Percentiles rank a stretch among this genome's conserved stretches.
Evolutionary conservation across 2,113 vertebrate species (phyloP).

Genomic region (Ailurus styani): DNA sequence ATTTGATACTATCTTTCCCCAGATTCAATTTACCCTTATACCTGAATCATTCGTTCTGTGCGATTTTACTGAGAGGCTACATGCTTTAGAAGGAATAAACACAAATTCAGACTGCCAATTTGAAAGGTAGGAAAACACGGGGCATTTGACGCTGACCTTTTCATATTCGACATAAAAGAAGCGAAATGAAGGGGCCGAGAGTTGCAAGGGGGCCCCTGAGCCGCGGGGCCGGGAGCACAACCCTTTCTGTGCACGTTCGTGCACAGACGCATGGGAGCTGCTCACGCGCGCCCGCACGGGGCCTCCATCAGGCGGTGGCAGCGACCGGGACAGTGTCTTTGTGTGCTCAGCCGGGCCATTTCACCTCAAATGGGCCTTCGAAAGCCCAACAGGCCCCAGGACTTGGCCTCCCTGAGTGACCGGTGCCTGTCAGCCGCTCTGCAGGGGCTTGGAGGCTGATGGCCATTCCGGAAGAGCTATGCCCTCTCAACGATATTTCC

Average conservation of each 20-base stretch:
- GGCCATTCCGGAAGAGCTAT: fast-evolving
- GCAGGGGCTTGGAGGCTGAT: neutral
- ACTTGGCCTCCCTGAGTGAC: neutral
- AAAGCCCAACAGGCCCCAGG: neutral
- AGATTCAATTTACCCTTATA: no score
- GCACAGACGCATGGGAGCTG: neutral
- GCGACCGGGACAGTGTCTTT: fast-evolving
- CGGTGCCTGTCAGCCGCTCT: neutral
- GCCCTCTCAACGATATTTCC: no score
- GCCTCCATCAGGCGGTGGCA: fast-evolving
- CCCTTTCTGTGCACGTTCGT: no score
- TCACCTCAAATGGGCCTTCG: neutral
- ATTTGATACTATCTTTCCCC: neutral
- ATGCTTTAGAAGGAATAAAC: neutral
- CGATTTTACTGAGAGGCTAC: neutral
- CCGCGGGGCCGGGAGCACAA: neutral
- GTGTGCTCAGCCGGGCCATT: fast-evolving
- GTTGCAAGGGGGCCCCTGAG: neutral
- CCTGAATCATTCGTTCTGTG: neutral
- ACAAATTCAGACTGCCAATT: neutral
- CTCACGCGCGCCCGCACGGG: fast-evolving
- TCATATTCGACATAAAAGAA: no score
- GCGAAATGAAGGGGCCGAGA: neutral
- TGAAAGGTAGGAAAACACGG: neutral
- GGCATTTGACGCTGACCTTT: fast-evolving